phyloP scores from a whole-genome alignment of 1,140 invertebrate genomes.

The Daktulosphaira vitifoliae region DNA sequence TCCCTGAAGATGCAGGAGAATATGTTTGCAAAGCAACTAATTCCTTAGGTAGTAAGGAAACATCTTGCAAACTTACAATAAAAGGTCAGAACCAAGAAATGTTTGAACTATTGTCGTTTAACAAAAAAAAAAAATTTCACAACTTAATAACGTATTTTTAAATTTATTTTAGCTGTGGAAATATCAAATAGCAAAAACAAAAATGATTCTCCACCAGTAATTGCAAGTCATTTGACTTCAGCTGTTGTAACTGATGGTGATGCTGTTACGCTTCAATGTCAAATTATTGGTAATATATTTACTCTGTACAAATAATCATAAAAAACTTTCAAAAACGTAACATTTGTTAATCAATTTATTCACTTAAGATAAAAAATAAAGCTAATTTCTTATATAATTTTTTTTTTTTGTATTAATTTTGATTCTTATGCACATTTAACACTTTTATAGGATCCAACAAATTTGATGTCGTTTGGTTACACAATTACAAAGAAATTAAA shows the following conservation, averaged over 20 bases:
- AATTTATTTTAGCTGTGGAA: conserved; percentile 8
- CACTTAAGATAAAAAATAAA: too few relatives aligned
- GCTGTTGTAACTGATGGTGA: conserved; percentile 77
- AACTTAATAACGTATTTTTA: neutral
- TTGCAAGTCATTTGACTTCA: conserved; percentile 73
- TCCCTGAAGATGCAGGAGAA: conserved; percentile 85
- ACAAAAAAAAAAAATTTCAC: neutral
- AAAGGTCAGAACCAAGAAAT: conserved; percentile 60
- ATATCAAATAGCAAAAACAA: neutral
- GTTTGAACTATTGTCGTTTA: too few relatives aligned
- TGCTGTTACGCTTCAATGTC: conserved; percentile 70
- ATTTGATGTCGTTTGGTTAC: conserved; percentile 89
- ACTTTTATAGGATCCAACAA: conserved; percentile 57
- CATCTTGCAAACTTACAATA: conserved; percentile 70
- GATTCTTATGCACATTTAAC: too few relatives aligned
- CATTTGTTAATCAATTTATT: too few relatives aligned
- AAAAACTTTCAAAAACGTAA: too few relatives aligned
- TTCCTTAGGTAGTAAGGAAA: conserved; percentile 71
- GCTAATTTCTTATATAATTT: too few relatives aligned
- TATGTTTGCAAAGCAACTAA: conserved; percentile 85
- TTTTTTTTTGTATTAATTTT: too few relatives aligned
- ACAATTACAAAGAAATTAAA: conserved; percentile 94
- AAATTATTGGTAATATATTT: conserved; percentile 60
- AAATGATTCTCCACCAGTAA: conserved; percentile 49
- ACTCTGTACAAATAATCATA: too few relatives aligned